Evolutionary conservation across 2,113 vertebrate species (phyloP), one percentile per base, ranked within the genome.

Genomic region (Aegithalos caudatus): DNA sequence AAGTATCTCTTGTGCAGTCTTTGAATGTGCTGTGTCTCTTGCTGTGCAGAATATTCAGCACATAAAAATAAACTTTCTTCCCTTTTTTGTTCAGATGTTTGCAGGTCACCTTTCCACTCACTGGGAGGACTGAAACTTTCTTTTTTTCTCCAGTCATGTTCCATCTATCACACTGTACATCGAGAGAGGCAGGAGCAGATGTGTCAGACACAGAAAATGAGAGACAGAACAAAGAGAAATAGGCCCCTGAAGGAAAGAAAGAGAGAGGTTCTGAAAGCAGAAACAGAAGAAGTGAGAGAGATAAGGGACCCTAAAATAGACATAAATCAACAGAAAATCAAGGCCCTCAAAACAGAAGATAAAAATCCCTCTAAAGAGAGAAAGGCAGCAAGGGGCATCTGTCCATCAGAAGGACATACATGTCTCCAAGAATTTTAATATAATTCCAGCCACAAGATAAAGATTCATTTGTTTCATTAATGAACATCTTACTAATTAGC

Each of bases 181-280:
- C 54, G 66, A 67, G 58, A 88, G 54, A 96, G 90, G 90, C 0
- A 1, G 81, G 61, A 93, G 82, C 77, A 84, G 51, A 90, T 18
- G 6, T 86, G 78, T 93, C 91, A 95, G 94, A 93, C 65, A 83
- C 44, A 87, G 96, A 96, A 96, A 97, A 96, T 83, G 94, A 96
- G 81, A 89, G 69, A 57, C 67, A 76, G 91, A 95, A 92, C 78
- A 96, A 95, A 97, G 94, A 92, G 91, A 95, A 97, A 96, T 96
- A 81, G 61, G 78, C n/a, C 86, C 93, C 94, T 45, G 47, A 95
- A 95, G 96, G 62, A 95, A 95, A 85, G 62, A 79, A 29, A 86
- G 83, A 82, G 60, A 93, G 53, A 60, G 27, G 24, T 84, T 96
- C 61, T 84, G 72, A 96, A 96, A 95, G 83, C 86, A 95, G 86